A percentile compares a stretch with the other conserved stretches of the same genome.
phyloP scores from a whole-genome alignment of 2,888 invertebrate genomes.

The Shargacucullia verbasci region DNA sequence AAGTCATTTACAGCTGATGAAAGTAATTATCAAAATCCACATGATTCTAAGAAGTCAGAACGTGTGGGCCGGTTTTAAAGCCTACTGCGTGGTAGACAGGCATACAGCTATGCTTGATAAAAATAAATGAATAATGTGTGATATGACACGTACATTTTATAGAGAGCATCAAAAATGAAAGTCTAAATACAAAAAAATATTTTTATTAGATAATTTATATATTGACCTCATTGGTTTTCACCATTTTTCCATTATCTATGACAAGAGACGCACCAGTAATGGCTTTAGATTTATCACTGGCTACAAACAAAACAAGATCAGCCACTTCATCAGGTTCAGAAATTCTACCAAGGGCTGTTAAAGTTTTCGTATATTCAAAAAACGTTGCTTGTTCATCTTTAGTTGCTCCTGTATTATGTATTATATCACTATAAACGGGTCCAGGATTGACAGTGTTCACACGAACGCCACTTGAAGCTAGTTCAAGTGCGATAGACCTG shows the following conservation, averaged over 20 bases:
- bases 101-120: no score
- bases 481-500: slow-evolving; percentile 86
- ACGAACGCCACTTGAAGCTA: slow-evolving; percentile 92
- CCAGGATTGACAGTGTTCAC: slow-evolving; percentile 78
- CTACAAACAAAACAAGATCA: slow-evolving; percentile 55
- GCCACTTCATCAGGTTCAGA: slow-evolving; percentile 59
- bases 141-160: no score
- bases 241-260: slow-evolving; percentile 39
- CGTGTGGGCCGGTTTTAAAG: no score
- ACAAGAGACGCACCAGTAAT: slow-evolving; percentile 54
- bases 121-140: no score
- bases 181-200: no score
- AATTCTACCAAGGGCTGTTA: slow-evolving; percentile 20
- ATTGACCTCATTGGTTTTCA: not conserved
- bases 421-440: slow-evolving; percentile 31
- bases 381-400: not conserved
- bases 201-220: no score
- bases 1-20: no score
- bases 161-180: no score
- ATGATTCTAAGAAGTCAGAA: no score
- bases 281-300: slow-evolving; percentile 58
- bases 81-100: no score
- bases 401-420: slow-evolving; percentile 7
- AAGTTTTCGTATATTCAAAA: slow-evolving; percentile 1
- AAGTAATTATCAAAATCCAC: no score